Evolutionary conservation across 2,113 vertebrate genomes (phyloP).

Genomic region (Lepus europaeus): DNA sequence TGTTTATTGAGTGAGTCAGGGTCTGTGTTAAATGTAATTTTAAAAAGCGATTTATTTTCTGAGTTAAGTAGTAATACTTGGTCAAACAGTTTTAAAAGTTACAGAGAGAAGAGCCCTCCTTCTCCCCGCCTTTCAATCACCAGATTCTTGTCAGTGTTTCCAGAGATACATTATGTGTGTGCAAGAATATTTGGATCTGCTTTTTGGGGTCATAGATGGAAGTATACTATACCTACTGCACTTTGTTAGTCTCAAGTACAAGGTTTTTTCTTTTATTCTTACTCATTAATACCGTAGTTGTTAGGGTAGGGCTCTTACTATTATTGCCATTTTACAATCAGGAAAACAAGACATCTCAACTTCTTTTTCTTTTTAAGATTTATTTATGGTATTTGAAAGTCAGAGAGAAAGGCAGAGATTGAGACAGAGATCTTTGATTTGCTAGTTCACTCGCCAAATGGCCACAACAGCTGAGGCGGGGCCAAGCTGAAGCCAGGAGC

Average conservation of each 20-base stretch:
- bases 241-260: background rate
- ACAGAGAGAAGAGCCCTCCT: background rate
- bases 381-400: too few relatives aligned
- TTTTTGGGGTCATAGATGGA: background rate
- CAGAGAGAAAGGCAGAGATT: too few relatives aligned
- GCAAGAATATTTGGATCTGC: background rate
- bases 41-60: background rate
- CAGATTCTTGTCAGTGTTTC: constrained; percentile 7
- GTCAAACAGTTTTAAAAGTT: background rate
- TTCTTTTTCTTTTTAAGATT: too few relatives aligned
- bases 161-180: background rate
- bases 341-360: background rate
- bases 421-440: too few relatives aligned
- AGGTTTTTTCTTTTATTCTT: background rate
- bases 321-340: constrained; percentile 19
- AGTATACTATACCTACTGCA: background rate
- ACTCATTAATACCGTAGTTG: background rate
- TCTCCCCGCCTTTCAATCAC: background rate
- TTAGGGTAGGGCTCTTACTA: background rate
- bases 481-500: too few relatives aligned
- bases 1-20: constrained; percentile 3
- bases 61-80: constrained; percentile 21
- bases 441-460: too few relatives aligned
- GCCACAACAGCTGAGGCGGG: too few relatives aligned
- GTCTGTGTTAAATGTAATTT: constrained; percentile 10